Conservation (phyloP, 2,888 invertebrate genomes). For the Andrena flavipes region DNA sequence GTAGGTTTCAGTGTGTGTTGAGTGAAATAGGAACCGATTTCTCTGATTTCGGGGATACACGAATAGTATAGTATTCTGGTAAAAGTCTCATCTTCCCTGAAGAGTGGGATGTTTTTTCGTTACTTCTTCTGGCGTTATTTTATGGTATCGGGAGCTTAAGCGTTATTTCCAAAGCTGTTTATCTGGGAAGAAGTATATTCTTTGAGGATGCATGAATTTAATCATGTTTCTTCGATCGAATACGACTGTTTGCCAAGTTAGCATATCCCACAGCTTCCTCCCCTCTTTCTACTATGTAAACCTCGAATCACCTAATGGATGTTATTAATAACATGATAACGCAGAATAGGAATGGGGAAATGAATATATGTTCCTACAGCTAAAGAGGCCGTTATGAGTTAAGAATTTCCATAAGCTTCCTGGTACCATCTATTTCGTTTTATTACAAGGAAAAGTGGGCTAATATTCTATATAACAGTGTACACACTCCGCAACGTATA, state of each 20-base stretch:
- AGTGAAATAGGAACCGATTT: too few species aligned
- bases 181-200: too few species aligned
- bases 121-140: too few species aligned
- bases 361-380: not conserved
- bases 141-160: too few species aligned
- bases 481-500: conserved; percentile 10
- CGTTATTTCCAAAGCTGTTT: too few species aligned
- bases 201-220: too few species aligned
- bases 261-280: too few species aligned
- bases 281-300: not conserved
- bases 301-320: not conserved
- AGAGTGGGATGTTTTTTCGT: not conserved
- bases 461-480: conserved; percentile 13
- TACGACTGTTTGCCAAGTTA: not conserved
- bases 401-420: conserved; percentile 16
- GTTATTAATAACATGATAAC: not conserved
- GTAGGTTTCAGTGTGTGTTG: too few species aligned
- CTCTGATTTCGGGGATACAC: too few species aligned
- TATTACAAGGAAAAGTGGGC: conserved; percentile 12
- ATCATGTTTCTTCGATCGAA: not conserved
- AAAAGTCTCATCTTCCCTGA: not conserved
- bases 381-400: not conserved
- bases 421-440: conserved; percentile 29
- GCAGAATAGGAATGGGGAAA: not conserved
- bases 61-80: not conserved